Base-by-base conservation (phyloP, 2,113 vertebrate genomes). In the Anthoscopus minutus region DNA sequence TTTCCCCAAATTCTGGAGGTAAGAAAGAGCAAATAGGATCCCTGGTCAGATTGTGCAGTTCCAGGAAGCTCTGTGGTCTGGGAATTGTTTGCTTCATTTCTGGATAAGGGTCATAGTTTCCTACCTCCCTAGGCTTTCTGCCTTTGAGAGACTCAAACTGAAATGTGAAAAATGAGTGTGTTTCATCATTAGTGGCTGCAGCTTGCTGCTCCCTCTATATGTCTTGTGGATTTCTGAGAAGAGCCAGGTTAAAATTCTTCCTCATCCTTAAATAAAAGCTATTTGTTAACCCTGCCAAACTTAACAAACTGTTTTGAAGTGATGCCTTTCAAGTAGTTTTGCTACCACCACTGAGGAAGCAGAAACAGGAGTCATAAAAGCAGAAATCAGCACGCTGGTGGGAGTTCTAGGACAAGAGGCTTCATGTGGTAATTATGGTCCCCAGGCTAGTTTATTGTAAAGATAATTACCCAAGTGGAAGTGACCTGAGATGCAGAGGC, bases 261-360 rank as follows among this genome's bases (percentile, higher is more conserved):
- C 17, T 44, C 10, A 35, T 44, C 19, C 44, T 86, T 60, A 44
- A 69, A 80, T 38, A 74, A 88, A 89, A 84, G 21, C 35, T 38
- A 1, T 66, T 61, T 77, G 31, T 66, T 81, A 74, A 38, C 11
- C 8, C 45, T 0, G 0, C 3, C 23, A 19, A 78, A 23, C 1
- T 66, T 40, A 77, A 24, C 16, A 44, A 73, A 69, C 25, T 15
- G 6, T 67, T 79, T 37, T 28, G n/a, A 18, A 72, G 31, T 15
- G 27, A 38, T 70, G 13, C 31, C 40, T 89, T 89, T 76, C 38
- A 71, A 31, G 35, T 44, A 37, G 9, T 13, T 88, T 44, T 60
- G 53, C 17, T 60, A 2, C 44, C 15, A 27, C 19, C 40, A 4
- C 30, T 22, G 47, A 54, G 60, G 27, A 81, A 40, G 53, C 7